Evolutionary conservation across 2,888 invertebrate genomes (phyloP).

Genomic region (Andrena bicolor): DNA sequence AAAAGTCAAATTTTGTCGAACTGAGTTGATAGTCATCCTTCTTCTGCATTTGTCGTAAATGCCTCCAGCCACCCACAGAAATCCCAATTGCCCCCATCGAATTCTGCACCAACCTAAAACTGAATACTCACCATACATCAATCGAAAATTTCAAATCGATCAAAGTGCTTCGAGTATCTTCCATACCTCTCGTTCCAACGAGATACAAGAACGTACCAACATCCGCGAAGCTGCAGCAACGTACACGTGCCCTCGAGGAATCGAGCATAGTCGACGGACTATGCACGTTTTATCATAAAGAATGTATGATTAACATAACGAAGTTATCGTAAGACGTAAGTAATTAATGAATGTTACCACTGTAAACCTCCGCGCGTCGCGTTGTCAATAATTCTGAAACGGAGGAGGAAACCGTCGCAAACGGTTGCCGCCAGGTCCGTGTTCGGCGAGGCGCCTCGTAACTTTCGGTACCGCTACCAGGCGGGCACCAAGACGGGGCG

Average conservation of each 20-base stretch:
- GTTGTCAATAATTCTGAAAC: constrained; percentile 60
- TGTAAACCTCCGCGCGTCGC: constrained; percentile 53
- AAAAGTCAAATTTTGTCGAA: no score
- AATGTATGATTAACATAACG: constrained; percentile 54
- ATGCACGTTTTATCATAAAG: constrained; percentile 62
- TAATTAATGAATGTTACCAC: constrained; percentile 56
- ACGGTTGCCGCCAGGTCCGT: constrained; percentile 34
- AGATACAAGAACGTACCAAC: background rate
- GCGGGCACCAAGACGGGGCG: background rate
- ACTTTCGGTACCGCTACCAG: background rate
- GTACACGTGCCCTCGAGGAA: constrained; percentile 10
- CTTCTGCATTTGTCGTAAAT: no score
- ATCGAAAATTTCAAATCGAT: no score
- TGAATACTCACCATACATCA: no score
- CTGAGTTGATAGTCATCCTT: no score
- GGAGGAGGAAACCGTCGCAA: background rate
- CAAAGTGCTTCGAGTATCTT: no score
- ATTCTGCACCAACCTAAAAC: no score
- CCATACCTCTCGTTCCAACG: no score
- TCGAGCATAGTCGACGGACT: constrained; percentile 54
- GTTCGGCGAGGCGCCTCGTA: constrained; percentile 20
- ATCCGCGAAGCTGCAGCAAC: background rate
- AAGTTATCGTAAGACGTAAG: constrained; percentile 41
- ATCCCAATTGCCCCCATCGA: no score
- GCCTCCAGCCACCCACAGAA: no score